These are phyloP conservation scores for Nesidiocoris tenuis DNA, from an alignment of 2,888 invertebrate genomes.

Conservation along the genomic window DNA sequence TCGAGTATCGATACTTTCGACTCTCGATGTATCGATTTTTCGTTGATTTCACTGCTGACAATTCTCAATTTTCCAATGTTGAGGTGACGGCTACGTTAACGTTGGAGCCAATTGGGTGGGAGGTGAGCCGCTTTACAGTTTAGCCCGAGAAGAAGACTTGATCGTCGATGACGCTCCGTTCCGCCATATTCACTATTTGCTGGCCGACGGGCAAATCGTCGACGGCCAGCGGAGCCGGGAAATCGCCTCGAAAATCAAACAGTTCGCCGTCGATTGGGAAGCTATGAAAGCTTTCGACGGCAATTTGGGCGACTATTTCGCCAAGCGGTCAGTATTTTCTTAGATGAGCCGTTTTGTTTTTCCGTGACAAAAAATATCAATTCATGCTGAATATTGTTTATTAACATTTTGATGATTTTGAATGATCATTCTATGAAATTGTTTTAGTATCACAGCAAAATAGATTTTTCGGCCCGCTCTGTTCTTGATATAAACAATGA, in stretches of 20 bases:
- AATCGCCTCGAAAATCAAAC: not conserved
- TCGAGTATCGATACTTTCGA: not conserved
- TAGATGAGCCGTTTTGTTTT: too few species aligned
- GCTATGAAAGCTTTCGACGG: conserved; percentile 11
- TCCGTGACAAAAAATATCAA: too few species aligned
- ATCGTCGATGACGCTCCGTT: conserved; percentile 5
- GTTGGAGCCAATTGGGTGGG: conserved; percentile 42
- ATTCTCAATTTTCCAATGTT: too few species aligned
- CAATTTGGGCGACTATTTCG: conserved; percentile 35
- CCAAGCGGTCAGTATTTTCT: conserved; percentile 31
- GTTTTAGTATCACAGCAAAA: too few species aligned
- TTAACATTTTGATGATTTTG: too few species aligned
- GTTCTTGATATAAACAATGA: too few species aligned
- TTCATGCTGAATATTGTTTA: too few species aligned
- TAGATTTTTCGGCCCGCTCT: too few species aligned
- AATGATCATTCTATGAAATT: too few species aligned
- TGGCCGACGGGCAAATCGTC: conserved; percentile 14
- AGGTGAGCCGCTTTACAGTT: conserved; percentile 27
- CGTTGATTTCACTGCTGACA: too few species aligned
- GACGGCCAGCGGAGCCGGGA: not conserved
- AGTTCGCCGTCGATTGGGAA: conserved; percentile 8
- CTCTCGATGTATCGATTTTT: too few species aligned
- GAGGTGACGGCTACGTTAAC: conserved; percentile 17
- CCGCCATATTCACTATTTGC: conserved; percentile 3
- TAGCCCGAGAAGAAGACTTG: conserved; percentile 6